phyloP scores from a whole-genome alignment of 2,888 invertebrate species.

The Euplagia quadripunctaria region DNA sequence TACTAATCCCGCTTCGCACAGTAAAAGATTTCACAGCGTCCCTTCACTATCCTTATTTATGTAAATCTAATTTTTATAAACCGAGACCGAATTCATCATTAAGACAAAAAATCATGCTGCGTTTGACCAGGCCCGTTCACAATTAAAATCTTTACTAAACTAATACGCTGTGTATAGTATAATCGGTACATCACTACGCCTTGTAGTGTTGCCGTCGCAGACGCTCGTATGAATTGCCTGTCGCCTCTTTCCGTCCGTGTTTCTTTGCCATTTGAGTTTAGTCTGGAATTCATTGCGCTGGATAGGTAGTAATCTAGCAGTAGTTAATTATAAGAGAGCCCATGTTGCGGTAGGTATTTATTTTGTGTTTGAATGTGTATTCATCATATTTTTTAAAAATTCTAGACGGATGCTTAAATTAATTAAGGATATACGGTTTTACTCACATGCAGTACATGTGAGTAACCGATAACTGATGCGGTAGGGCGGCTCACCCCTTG shows the following conservation, averaged over 20 bases:
- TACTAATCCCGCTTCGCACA: too few species aligned
- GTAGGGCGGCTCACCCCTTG: too few species aligned
- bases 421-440: too few species aligned
- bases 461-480: too few species aligned
- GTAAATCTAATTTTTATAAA: not conserved
- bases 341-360: not conserved
- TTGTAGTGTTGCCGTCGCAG: slow-evolving; percentile 54
- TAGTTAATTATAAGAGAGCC: not conserved
- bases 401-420: too few species aligned
- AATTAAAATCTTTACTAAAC: not conserved
- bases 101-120: not conserved
- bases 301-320: slow-evolving; percentile 23
- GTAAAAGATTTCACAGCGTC: too few species aligned
- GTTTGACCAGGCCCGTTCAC: not conserved
- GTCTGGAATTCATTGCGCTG: slow-evolving; percentile 27
- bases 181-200: slow-evolving; percentile 43
- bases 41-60: not conserved
- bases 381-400: too few species aligned
- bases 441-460: too few species aligned
- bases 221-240: slow-evolving; percentile 67
- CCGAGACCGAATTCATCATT: not conserved
- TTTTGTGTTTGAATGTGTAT: too few species aligned
- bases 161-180: slow-evolving; percentile 6
- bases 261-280: slow-evolving; percentile 64
- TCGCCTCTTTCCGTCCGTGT: slow-evolving; percentile 62